phyloP scores from a whole-genome alignment of 1,140 invertebrate species.

The Brachionus asplanchnoidis region DNA sequence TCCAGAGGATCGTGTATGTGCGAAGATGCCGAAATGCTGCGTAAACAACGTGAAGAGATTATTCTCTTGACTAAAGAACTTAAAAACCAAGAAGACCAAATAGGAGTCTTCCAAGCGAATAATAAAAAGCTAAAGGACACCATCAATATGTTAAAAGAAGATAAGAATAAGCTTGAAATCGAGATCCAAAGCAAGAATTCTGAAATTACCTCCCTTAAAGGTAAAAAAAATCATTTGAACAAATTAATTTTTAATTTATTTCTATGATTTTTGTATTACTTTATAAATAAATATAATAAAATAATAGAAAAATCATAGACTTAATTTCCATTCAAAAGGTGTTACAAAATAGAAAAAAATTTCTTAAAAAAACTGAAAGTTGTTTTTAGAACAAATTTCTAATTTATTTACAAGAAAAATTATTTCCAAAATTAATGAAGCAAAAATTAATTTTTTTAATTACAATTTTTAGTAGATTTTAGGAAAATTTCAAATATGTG shows the following conservation, averaged over 20 bases:
- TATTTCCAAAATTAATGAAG: too few species aligned
- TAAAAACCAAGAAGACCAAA: constrained; percentile 16
- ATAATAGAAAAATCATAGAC: too few species aligned
- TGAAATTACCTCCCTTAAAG: not conserved
- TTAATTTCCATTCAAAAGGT: too few species aligned
- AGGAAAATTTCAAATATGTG: too few species aligned
- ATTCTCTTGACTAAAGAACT: constrained; percentile 20
- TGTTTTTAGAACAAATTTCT: too few species aligned
- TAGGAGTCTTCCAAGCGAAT: constrained; percentile 1
- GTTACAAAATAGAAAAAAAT: too few species aligned
- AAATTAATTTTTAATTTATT: not conserved
- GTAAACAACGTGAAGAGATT: constrained; percentile 7
- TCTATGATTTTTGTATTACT: too few species aligned
- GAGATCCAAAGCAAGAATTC: not conserved
- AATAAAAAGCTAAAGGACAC: not conserved
- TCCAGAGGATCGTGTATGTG: not conserved
- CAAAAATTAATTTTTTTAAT: too few species aligned
- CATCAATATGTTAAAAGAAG: not conserved
- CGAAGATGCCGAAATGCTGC: constrained; percentile 15
- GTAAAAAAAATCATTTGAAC: not conserved
- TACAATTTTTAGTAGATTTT: too few species aligned
- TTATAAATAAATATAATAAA: too few species aligned
- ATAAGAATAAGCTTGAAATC: not conserved
- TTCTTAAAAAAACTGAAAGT: too few species aligned
- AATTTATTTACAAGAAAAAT: too few species aligned